These are phyloP conservation scores for Stegodyphus dumicola DNA, from an alignment of 1,140 invertebrate genomes.

Conservation along the genomic window DNA sequence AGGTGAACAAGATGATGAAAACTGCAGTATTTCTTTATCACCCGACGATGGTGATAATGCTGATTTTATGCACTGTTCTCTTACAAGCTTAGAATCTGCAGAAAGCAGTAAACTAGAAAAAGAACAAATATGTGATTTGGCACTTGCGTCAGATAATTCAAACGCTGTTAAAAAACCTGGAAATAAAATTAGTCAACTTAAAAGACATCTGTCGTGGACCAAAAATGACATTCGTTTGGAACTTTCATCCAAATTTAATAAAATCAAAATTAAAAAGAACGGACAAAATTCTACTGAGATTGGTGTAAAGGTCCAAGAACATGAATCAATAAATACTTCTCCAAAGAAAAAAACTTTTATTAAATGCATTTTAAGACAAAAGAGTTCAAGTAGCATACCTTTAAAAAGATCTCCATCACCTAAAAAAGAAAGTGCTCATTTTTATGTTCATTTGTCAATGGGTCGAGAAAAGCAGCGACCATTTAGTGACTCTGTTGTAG, in stretches of 20 bases:
- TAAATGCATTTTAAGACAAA: constrained; percentile 46
- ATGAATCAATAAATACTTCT: constrained; percentile 44
- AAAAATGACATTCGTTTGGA: constrained; percentile 65
- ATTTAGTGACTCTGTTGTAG: constrained; percentile 32
- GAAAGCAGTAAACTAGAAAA: constrained; percentile 29
- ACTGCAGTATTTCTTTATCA: constrained; percentile 61
- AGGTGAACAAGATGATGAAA: constrained; percentile 61
- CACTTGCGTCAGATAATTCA: neutral
- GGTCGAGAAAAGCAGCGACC: constrained; percentile 42
- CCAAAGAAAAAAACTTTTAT: constrained; percentile 57
- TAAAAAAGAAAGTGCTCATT: constrained; percentile 63
- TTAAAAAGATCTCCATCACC: constrained; percentile 60
- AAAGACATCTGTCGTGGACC: constrained; percentile 64
- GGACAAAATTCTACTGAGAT: constrained; percentile 61
- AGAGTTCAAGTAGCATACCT: constrained; percentile 56
- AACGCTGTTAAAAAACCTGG: constrained; percentile 7
- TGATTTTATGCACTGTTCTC: constrained; percentile 41
- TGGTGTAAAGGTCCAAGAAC: constrained; percentile 61
- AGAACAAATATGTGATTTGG: constrained; percentile 4
- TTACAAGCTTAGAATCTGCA: constrained; percentile 45
- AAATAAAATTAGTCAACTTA: constrained; percentile 52
- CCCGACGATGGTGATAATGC: constrained; percentile 62
- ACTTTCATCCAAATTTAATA: constrained; percentile 62
- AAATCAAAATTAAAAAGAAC: constrained; percentile 65
- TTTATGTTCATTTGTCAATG: constrained; percentile 56